phyloP scores from a whole-genome alignment of 2,113 vertebrate species.

The Tyto alba region DNA sequence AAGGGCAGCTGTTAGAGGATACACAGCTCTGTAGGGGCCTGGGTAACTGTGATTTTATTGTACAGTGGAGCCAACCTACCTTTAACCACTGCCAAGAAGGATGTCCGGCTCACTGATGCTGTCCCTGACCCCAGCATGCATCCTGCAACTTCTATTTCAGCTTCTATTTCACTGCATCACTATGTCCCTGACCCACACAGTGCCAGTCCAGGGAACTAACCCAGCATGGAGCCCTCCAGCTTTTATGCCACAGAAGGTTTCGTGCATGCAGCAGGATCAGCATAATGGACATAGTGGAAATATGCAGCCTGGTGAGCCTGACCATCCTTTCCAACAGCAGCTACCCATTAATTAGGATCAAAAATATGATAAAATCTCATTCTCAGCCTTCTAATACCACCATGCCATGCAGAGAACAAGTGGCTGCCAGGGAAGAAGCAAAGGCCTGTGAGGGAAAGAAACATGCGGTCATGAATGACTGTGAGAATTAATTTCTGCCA shows the following conservation, averaged over 20 bases:
- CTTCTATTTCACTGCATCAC: neutral
- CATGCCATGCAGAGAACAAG: neutral
- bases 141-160: neutral
- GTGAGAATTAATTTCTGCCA: slow-evolving; percentile 14
- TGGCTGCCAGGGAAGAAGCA: neutral
- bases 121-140: neutral
- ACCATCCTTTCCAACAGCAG: neutral
- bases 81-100: slow-evolving; percentile 4
- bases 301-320: neutral
- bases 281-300: neutral
- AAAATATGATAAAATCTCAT: neutral
- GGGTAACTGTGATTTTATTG: neutral
- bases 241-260: neutral
- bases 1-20: neutral
- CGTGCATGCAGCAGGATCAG: neutral
- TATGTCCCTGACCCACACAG: neutral
- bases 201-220: neutral
- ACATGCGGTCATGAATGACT: neutral
- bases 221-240: neutral
- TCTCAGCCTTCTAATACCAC: neutral
- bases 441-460: neutral
- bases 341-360: neutral
- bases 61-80: neutral
- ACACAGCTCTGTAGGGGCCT: neutral
- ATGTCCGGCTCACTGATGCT: neutral